A percentile compares a stretch with the other conserved stretches of the same genome.
Evolutionary conservation across 2,113 vertebrate species (phyloP).

Genomic region (Leptocoma aspasia): DNA sequence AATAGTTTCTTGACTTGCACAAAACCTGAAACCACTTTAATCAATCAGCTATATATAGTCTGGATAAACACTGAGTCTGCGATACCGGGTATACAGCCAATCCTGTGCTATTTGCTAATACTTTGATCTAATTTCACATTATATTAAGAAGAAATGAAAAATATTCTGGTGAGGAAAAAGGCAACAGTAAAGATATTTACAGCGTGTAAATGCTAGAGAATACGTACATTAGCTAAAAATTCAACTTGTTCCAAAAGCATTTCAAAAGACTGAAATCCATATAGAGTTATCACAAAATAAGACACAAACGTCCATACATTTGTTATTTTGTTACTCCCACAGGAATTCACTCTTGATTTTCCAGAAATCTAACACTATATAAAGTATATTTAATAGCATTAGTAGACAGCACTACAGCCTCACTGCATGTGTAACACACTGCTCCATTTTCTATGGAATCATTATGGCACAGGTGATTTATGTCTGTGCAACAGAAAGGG

Average conservation of each 20-base stretch:
- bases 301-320: not conserved
- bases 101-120: constrained; percentile 1
- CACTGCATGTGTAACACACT: not conserved
- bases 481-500: constrained; percentile 5
- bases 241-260: not conserved
- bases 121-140: constrained; percentile 49
- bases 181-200: not conserved
- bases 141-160: constrained; percentile 31
- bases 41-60: constrained; percentile 20
- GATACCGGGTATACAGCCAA: constrained; percentile 18
- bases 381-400: constrained; percentile 20
- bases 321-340: not conserved
- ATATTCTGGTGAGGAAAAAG: not conserved
- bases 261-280: not conserved
- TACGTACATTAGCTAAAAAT: not conserved
- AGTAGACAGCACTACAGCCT: not conserved
- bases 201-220: not conserved
- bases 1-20: constrained; percentile 40
- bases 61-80: constrained; percentile 33
- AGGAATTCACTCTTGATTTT: not conserved
- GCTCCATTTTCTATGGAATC: constrained; percentile 19
- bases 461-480: constrained; percentile 12
- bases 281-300: not conserved
- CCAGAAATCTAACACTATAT: not conserved
- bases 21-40: constrained; percentile 57